Evolutionary conservation across 2,113 vertebrate species (phyloP).

Genomic region (human): DNA sequence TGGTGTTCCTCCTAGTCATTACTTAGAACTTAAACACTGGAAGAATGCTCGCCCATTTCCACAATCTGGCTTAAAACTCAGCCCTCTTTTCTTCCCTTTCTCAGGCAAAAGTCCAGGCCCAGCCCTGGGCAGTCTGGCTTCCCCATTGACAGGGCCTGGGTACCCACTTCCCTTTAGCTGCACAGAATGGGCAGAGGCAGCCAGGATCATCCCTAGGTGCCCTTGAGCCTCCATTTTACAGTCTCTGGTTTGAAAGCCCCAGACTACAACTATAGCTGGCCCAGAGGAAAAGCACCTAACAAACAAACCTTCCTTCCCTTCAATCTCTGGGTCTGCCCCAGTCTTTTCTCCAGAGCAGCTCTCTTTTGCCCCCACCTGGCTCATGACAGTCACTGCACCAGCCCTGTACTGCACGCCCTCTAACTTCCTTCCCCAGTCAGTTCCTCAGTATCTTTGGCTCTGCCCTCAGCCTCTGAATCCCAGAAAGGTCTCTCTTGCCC

Average conservation of each 20-base stretch:
- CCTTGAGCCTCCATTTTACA: neutral
- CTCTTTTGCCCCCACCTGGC: slow-evolving; percentile 54
- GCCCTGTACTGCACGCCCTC: neutral
- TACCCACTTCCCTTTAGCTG: neutral
- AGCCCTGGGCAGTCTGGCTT: neutral
- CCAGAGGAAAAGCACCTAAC: neutral
- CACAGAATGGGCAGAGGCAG: neutral
- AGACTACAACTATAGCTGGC: neutral
- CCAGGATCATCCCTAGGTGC: neutral
- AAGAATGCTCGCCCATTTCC: neutral
- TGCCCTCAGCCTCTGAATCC: neutral
- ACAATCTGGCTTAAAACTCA: neutral
- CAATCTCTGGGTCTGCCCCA: neutral
- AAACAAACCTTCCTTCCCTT: neutral
- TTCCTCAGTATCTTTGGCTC: neutral
- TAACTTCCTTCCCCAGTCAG: no score
- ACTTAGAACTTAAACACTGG: neutral
- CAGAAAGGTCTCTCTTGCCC: neutral
- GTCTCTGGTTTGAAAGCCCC: neutral
- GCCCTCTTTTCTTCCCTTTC: neutral
- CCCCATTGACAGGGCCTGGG: neutral
- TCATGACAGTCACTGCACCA: neutral
- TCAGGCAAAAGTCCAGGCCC: neutral
- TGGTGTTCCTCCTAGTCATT: neutral
- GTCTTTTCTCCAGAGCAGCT: neutral